Base-by-base conservation (phyloP, 2,113 vertebrate species). In the Larimichthys crocea region DNA sequence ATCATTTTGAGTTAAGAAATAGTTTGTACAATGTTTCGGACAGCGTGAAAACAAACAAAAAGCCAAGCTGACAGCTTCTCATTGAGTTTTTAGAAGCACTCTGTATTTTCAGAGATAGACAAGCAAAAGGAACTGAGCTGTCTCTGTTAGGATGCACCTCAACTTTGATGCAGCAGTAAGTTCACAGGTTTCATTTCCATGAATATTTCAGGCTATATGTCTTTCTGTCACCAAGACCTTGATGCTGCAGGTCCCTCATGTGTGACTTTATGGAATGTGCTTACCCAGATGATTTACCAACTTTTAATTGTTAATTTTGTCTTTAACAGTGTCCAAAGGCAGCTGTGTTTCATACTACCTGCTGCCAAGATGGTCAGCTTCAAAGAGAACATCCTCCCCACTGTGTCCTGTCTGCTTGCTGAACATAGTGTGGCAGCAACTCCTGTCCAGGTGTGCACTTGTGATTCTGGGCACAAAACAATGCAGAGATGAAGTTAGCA, bases 381-480 rank as follows among this genome's bases (percentile, higher is more conserved):
- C 2, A 2, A 20, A 79, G 7, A 40, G 22, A 68, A 46, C 24
- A 6, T 2, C 42, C 26, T 50, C 12, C 10, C n/a, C n/a, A 17
- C 17, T 60, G 2, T 20, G 35, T 24, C 22, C 40, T 24, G 49
- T 52, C 50, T 69, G 24, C 17, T 69, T 9, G 3, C 26, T 3
- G 6, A 35, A 5, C 7, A 3, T 2, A 35, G 14, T 42, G 75
- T 60, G 65, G 46, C 0, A 0, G 46, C 53, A 56, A 40, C 77
- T 63, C 44, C 44, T 55, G 31, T 77, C 64, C 60, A 62, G 61
- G 65, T 75, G 49, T 61, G 63, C 50, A 20, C n/a, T 70, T 76
- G 61, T 44, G 63, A 48, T 83, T 81, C 75, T 49, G 65, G 60
- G 59, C 62, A 68, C 64, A 73, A 65, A 78, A n/a, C 42, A 76